These are phyloP conservation scores for Hippocampus comes DNA, from an alignment of 2,113 vertebrate genomes.

Conservation along the genomic window DNA sequence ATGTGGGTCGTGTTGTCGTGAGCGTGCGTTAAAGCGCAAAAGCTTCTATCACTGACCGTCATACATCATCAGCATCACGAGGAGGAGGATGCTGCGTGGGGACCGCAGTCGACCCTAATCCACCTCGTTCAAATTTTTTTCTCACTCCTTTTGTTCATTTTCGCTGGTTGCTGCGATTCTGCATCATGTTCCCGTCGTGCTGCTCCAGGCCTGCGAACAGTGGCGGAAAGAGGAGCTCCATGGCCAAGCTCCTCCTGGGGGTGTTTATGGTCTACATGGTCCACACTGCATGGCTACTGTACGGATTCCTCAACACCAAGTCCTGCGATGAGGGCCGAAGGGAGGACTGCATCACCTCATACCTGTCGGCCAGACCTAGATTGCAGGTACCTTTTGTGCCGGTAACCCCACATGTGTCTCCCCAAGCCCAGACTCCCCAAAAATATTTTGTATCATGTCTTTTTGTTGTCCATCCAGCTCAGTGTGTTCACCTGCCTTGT, in stretches of 20 bases:
- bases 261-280: constrained; percentile 88
- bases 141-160: background rate
- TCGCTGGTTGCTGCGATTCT: too few species aligned
- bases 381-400: constrained; percentile 78
- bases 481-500: constrained; percentile 85
- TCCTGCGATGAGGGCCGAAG: constrained; percentile 73
- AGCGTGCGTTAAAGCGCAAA: background rate
- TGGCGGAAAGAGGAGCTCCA: constrained; percentile 70
- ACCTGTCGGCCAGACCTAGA: constrained; percentile 81
- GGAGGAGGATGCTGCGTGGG: constrained; percentile 53
- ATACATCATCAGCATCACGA: background rate
- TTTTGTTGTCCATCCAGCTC: constrained; percentile 66
- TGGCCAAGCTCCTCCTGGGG: constrained; percentile 85
- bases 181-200: constrained; percentile 69
- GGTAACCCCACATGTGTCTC: too few species aligned
- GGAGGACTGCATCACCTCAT: constrained; percentile 82
- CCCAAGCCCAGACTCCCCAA: background rate
- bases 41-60: background rate
- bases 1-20: background rate
- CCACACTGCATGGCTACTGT: constrained; percentile 94
- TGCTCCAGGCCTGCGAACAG: constrained; percentile 57
- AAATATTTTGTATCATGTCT: background rate
- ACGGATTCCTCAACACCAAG: constrained; percentile 89
- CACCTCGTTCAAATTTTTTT: background rate
- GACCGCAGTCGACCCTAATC: constrained; percentile 6